A percentile compares a stretch with the other conserved stretches of the same genome.
Evolutionary conservation across 2,113 vertebrate species (phyloP).

Genomic region (Cololabis saira): DNA sequence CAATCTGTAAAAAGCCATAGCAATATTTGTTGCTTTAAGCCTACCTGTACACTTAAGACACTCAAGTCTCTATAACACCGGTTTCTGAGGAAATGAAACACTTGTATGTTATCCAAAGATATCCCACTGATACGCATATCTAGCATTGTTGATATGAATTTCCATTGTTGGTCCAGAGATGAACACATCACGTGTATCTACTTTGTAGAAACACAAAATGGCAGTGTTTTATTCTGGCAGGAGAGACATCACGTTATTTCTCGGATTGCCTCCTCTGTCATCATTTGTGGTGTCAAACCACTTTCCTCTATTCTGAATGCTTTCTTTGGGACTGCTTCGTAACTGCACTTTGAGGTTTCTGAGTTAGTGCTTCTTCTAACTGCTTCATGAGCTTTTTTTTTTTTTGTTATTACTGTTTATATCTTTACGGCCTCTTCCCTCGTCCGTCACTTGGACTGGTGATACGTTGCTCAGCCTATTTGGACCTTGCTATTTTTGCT

Average conservation of each 20-base stretch:
- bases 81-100: no score
- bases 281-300: background rate
- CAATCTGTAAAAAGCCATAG: no score
- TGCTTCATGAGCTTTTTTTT: no score
- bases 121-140: background rate
- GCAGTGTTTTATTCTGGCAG: background rate
- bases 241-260: background rate
- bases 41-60: no score
- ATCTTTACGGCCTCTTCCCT: constrained; percentile 9
- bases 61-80: no score
- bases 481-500: constrained; percentile 36
- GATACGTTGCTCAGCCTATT: constrained; percentile 52
- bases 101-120: background rate
- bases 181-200: background rate
- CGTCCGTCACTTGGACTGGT: background rate
- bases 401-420: no score
- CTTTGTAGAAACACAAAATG: background rate
- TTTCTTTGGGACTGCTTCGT: no score
- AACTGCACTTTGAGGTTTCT: no score
- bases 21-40: no score
- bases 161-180: background rate
- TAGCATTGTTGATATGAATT: background rate
- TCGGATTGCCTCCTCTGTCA: no score
- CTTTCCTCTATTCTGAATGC: no score
- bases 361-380: no score